Percentiles rank a stretch among this genome's conserved stretches.
Conservation (phyloP, 2,113 vertebrate genomes). For the Dolichallabes microphthalmus region DNA sequence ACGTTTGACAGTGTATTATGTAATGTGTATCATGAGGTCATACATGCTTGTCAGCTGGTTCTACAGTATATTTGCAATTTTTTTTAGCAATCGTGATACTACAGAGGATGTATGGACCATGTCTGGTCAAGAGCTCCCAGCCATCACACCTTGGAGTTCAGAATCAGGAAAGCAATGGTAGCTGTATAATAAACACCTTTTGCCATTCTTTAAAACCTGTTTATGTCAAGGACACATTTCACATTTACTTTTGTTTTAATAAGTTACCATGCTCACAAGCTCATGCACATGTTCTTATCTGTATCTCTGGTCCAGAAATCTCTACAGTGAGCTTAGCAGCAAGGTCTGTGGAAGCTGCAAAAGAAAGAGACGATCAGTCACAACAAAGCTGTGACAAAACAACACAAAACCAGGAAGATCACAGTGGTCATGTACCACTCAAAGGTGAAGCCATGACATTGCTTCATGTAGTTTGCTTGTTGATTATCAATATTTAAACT, state of each 20-base stretch:
- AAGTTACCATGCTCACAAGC: background rate
- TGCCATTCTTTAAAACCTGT: too few species aligned
- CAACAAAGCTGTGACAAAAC: background rate
- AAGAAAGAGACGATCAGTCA: background rate
- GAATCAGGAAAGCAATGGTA: conserved; percentile 2
- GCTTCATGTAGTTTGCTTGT: background rate
- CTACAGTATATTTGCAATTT: background rate
- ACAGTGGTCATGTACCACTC: background rate
- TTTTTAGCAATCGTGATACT: conserved; percentile 33
- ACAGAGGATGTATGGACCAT: conserved; percentile 8
- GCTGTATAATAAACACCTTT: background rate
- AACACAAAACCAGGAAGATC: background rate
- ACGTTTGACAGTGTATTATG: background rate
- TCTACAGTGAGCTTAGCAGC: background rate
- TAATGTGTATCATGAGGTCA: background rate
- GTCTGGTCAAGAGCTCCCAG: background rate
- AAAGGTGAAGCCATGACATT: background rate
- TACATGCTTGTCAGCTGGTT: background rate
- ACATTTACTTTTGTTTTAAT: background rate
- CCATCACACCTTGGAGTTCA: background rate
- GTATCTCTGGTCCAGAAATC: conserved; percentile 4
- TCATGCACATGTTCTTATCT: background rate
- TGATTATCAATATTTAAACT: background rate
- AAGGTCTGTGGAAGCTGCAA: background rate
- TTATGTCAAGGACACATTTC: background rate